phyloP scores from a whole-genome alignment of 2,797 vertebrate genomes.

The Sebastolobus altivelis region DNA sequence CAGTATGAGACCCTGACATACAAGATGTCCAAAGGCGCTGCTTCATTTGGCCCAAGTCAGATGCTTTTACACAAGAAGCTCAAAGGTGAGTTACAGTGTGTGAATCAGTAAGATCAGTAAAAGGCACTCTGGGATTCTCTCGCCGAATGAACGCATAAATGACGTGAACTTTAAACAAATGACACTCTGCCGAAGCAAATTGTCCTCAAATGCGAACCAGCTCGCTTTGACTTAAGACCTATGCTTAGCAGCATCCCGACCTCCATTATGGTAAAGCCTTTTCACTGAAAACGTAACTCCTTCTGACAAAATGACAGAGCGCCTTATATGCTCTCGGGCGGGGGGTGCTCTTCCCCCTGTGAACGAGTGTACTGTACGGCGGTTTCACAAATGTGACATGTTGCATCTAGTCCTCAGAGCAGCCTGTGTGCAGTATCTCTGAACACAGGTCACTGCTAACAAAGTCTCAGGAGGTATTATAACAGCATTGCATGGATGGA shows the following conservation, averaged over 20 bases:
- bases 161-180: constrained; percentile 1
- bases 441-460: constrained; percentile 54
- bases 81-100: constrained; percentile 34
- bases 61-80: constrained; percentile 30
- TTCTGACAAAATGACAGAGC: constrained; percentile 78
- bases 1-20: constrained; percentile 41
- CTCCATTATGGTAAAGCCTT: constrained; percentile 61
- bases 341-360: constrained; percentile 58
- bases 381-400: constrained; percentile 73
- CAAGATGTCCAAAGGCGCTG: constrained; percentile 25
- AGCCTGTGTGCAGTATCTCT: constrained; percentile 44
- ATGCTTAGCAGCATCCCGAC: constrained; percentile 52
- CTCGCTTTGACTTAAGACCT: constrained; percentile 47
- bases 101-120: constrained; percentile 28
- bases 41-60: constrained; percentile 38
- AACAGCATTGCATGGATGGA: constrained; percentile 50
- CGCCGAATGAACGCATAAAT: constrained; percentile 13
- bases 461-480: constrained; percentile 46
- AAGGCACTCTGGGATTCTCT: background rate
- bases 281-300: constrained; percentile 61
- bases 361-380: constrained; percentile 55
- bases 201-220: constrained; percentile 18
- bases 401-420: constrained; percentile 57
- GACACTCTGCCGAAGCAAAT: constrained; percentile 29
- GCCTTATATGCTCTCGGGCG: constrained; percentile 51